Percentiles rank a stretch among this genome's conserved stretches.
phyloP scores from a whole-genome alignment of 2,888 invertebrate genomes.

The Bimastos eiseni region DNA sequence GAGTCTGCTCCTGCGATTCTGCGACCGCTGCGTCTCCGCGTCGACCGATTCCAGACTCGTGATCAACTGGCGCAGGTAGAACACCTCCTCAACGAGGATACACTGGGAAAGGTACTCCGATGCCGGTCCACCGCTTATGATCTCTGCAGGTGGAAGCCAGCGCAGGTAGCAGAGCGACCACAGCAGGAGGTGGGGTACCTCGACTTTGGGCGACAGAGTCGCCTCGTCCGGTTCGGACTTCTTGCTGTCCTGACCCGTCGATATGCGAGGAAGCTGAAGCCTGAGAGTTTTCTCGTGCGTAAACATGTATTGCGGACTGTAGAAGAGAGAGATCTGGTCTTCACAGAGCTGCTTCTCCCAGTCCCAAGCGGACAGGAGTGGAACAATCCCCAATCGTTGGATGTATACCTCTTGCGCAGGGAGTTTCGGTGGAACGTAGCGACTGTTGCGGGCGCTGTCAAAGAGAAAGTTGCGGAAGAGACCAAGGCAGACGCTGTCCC shows the following conservation, averaged over 20 bases:
- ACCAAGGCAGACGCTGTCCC: conserved; percentile 86
- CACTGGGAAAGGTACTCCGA: conserved; percentile 62
- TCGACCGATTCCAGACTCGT: background rate
- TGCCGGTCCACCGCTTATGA: conserved; percentile 70
- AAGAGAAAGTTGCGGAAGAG: conserved; percentile 91
- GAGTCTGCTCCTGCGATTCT: background rate
- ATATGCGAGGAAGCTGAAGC: background rate
- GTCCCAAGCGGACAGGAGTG: conserved; percentile 73
- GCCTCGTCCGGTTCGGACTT: background rate
- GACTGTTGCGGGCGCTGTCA: conserved; percentile 70
- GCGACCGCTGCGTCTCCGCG: background rate
- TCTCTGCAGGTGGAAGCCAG: conserved; percentile 82
- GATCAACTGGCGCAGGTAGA: conserved; percentile 40
- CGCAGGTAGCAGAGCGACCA: conserved; percentile 90
- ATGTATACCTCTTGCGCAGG: conserved; percentile 63
- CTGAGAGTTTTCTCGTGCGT: background rate
- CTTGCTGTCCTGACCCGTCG: background rate
- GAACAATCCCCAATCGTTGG: too few relatives aligned
- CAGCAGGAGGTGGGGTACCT: conserved; percentile 58
- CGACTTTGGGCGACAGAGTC: background rate
- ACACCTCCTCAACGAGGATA: conserved; percentile 61
- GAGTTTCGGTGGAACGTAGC: conserved; percentile 66
- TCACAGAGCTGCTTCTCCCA: conserved; percentile 85
- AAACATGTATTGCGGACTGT: conserved; percentile 74
- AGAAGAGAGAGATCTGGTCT: conserved; percentile 79